phyloP scores from a whole-genome alignment of 2,113 vertebrate genomes.

The Syrrhaptes paradoxus region DNA sequence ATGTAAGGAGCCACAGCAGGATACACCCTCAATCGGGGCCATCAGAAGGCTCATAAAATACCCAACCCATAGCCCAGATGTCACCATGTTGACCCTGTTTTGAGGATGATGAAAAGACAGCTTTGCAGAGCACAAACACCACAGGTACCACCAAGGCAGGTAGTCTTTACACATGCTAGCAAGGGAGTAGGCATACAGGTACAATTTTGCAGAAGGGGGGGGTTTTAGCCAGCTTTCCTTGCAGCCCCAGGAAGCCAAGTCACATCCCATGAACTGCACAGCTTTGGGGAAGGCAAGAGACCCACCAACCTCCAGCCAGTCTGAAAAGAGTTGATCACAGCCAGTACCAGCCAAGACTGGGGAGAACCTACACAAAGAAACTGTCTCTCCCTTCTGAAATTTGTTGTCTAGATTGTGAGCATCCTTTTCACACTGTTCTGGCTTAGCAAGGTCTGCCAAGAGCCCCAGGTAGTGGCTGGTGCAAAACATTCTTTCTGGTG shows the following conservation, averaged over 20 bases:
- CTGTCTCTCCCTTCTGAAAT: not conserved
- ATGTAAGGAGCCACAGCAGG: not conserved
- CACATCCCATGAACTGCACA: fast-evolving
- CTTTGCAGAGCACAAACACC: not conserved
- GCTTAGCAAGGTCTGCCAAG: not conserved
- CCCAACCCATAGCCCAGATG: not conserved
- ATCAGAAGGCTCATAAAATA: not conserved
- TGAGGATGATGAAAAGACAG: not conserved
- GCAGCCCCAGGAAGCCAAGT: not conserved
- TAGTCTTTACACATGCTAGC: not conserved
- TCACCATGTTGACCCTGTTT: not conserved
- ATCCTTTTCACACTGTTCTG: not conserved
- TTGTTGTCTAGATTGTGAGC: not conserved
- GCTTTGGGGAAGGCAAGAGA: not conserved
- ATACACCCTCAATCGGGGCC: not conserved
- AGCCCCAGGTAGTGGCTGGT: not conserved
- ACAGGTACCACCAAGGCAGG: not conserved
- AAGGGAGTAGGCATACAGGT: not conserved
- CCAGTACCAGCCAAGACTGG: not conserved
- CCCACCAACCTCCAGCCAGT: not conserved
- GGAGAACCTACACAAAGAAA: not conserved
- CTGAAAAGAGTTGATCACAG: not conserved
- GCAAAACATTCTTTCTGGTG: not conserved
- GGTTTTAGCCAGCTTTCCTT: not conserved
- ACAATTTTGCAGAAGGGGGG: not conserved